Evolutionary conservation across 2,113 vertebrate species (phyloP), one percentile per base, ranked within the genome.

Genomic region (Cyanistes caeruleus): DNA sequence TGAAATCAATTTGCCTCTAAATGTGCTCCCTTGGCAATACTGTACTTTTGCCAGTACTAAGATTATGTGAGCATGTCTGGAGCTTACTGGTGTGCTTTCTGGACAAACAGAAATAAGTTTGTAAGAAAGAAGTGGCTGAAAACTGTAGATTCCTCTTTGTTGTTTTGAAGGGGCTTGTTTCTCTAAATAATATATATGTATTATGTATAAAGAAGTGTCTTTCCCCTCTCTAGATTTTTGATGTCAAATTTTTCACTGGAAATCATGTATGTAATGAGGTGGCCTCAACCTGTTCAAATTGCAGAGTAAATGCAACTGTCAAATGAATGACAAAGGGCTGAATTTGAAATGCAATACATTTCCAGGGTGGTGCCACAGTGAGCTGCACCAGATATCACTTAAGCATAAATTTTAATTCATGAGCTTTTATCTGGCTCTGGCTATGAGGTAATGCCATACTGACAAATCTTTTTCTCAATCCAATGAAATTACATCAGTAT

Each of bases 1-100:
- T 70, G 59, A 93, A 93, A 96, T 92, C 59, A 74, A 52, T 96
- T 97, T 96, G 33, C 58, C 27, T 79, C 49, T 3, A 5, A 96
- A 82, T 51, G 53, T 62, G 72, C 8, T 35, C 44, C 39, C 30
- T 69, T 48, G 43, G 59, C 12, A 1, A 51, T 41, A 37, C 16
- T 80, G 55, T 55, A 43, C 11, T 83, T 91, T 83, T 85, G 53
- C 37, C 74, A 77, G 27, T 35, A 69, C 35, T 82, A 73, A 83
- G 46, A 65, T 53, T 87, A 83, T 39, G 11, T n/a, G 39, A 93
- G 14, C 51, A 27, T 46, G 35, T 73, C 48, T 85, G 67, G 43
- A 84, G 35, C 28, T 68, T 73, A 67, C 24, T 72, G 37, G 4
- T 73, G 16, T 79, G 58, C 43, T 79, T 89, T 53, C 41, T 1